Evolutionary conservation across 1,140 invertebrate genomes (phyloP).

Genomic region (Orius insidiosus): DNA sequence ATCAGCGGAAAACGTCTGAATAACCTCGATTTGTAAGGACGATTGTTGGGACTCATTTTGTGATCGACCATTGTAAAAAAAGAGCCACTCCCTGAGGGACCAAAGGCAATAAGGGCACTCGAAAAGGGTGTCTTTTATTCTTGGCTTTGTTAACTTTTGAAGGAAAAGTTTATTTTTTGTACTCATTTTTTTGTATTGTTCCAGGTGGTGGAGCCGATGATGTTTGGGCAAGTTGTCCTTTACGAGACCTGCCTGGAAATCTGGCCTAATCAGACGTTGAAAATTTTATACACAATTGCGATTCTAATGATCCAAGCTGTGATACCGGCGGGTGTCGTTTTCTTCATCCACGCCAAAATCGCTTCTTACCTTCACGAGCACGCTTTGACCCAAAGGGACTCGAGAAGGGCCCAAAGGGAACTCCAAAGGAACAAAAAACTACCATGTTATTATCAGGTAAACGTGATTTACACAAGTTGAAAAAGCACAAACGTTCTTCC

Average conservation of each 20-base stretch:
- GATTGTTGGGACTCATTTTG: too few relatives aligned
- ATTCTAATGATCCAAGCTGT: conserved; percentile 35
- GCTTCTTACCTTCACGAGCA: conserved; percentile 27
- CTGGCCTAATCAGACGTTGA: conserved; percentile 27
- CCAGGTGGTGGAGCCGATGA: conserved; percentile 26
- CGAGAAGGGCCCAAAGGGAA: conserved; percentile 24
- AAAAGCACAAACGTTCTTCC: too few relatives aligned
- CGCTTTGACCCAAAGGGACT: conserved; percentile 21
- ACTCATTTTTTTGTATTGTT: too few relatives aligned
- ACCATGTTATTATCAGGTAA: conserved; percentile 28
- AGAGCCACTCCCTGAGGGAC: too few relatives aligned
- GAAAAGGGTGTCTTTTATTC: too few relatives aligned
- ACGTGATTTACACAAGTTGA: too few relatives aligned
- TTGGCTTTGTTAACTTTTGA: too few relatives aligned
- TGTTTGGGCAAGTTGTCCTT: conserved; percentile 23
- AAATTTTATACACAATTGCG: conserved; percentile 31
- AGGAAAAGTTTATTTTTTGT: too few relatives aligned
- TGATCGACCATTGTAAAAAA: too few relatives aligned
- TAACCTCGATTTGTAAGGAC: too few relatives aligned
- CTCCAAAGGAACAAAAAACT: conserved; percentile 32
- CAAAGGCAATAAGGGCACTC: too few relatives aligned
- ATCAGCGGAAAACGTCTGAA: too few relatives aligned
- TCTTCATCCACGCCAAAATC: conserved; percentile 33
- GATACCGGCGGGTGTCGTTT: conserved; percentile 34
- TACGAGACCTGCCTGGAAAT: conserved; percentile 29